phyloP scores from a whole-genome alignment of 2,113 vertebrate species.

The Carassius gibelio region DNA sequence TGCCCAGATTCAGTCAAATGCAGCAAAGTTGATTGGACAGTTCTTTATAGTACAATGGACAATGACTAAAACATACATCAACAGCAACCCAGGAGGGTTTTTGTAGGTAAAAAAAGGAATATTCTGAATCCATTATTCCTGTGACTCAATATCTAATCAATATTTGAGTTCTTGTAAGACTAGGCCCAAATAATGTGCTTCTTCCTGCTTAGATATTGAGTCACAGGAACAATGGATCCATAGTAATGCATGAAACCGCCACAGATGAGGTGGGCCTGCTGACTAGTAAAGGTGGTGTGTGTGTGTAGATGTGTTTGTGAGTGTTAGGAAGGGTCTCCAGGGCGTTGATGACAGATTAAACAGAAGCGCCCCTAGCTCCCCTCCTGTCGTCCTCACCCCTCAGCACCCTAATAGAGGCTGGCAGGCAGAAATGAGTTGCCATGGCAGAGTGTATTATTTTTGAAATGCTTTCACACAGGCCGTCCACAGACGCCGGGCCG shows the following conservation, averaged over 20 bases:
- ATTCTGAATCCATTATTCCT: too few relatives aligned
- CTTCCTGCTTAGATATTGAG: background rate
- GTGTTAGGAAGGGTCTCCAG: slow-evolving; percentile 81
- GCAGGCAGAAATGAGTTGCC: slow-evolving; percentile 98
- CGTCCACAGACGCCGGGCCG: slow-evolving; percentile 83
- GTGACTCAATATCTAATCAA: too few relatives aligned
- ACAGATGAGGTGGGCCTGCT: slow-evolving; percentile 88
- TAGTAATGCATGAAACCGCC: slow-evolving; percentile 80
- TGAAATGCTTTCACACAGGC: slow-evolving; percentile 99
- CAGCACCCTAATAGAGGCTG: slow-evolving; percentile 92
- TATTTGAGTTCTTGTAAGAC: background rate
- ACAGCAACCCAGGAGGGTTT: too few relatives aligned
- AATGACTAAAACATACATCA: too few relatives aligned
- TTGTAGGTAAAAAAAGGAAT: too few relatives aligned
- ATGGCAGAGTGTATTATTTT: slow-evolving; percentile 98
- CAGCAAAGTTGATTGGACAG: too few relatives aligned
- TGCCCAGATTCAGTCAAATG: too few relatives aligned
- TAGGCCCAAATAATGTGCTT: background rate
- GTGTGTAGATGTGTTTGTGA: slow-evolving; percentile 31
- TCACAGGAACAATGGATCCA: slow-evolving; percentile 59
- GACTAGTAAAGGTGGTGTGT: slow-evolving; percentile 75
- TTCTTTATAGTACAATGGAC: too few relatives aligned
- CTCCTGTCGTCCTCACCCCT: slow-evolving; percentile 90
- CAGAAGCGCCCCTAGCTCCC: slow-evolving; percentile 83
- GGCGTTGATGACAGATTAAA: slow-evolving; percentile 97